Base-by-base conservation (phyloP, 2,113 vertebrate species). In the Pedionomus torquatus region DNA sequence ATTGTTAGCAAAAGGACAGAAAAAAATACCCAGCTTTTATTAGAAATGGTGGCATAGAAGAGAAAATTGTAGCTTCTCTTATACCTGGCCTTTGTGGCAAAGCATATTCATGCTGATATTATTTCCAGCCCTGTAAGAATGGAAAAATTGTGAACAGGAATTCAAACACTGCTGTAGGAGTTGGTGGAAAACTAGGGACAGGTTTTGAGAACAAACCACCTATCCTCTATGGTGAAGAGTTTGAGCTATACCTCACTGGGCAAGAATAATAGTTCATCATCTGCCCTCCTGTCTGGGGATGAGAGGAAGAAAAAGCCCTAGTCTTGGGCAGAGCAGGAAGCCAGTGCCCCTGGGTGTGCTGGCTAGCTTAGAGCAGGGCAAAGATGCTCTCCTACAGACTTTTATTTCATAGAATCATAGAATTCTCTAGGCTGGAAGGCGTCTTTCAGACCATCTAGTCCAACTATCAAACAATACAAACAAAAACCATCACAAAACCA, bases 11-110 rank as follows among this genome's bases (percentile, higher is more conserved):
- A 88, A 86, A 48, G 39, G 79, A 64, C 41, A 35, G 49, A 51
- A 77, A 41, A 88, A 88, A 90, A 96, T 95, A 68, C 30, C 88
- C 83, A 78, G 20, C 11, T 46, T 84, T 77, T 94, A 83, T 78
- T 86, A 64, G 64, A 83, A 92, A 94, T 70, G 41, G 39, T 4
- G 0, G 1, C 37, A 28, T 60, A 21, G 70, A 81, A 82, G 74
- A 23, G 9, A 60, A 83, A 89, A 60, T 21, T 5, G 2, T 55
- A 43, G 63, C 19, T 89, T 44, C 41, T 86, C 14, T 14, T 66
- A 23, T 83, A 23, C 24, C 28, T 12, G 4, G 33, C 16, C 39
- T 77, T 70, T 72, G 25, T 63, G 6, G 7, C 51, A 75, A 30
- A 66, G 4, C 33, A n/a, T 18, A 49, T 96, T 77, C 25, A 43